Conservation (phyloP, 2,797 vertebrate genomes). For the Hybognathus amarus region DNA sequence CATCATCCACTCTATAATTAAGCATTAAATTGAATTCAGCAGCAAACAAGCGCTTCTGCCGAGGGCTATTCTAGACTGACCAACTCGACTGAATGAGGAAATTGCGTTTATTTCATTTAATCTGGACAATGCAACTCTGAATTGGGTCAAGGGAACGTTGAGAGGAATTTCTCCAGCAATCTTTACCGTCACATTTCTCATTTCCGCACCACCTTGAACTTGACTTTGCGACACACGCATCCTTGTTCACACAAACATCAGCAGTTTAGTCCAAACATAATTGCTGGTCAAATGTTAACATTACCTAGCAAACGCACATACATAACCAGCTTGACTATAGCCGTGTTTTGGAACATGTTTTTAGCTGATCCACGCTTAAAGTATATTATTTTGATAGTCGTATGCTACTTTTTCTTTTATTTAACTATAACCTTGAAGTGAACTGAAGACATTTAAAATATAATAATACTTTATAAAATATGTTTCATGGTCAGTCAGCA, state of each 20-base stretch:
- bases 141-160: slow-evolving; percentile 24
- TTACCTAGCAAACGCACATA: background rate
- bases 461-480: background rate
- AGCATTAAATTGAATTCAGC: slow-evolving; percentile 27
- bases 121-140: background rate
- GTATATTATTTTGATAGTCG: no score
- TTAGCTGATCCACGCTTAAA: background rate
- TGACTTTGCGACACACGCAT: background rate
- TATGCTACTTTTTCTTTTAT: background rate
- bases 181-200: slow-evolving; percentile 9
- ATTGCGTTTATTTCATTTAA: slow-evolving; percentile 44
- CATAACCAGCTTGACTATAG: background rate
- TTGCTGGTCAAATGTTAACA: slow-evolving; percentile 24
- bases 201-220: slow-evolving; percentile 33
- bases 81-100: slow-evolving; percentile 19
- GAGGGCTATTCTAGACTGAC: background rate
- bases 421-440: background rate
- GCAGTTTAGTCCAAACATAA: slow-evolving; percentile 28
- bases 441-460: background rate
- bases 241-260: slow-evolving; percentile 22
- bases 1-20: slow-evolving; percentile 27
- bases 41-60: background rate
- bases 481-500: background rate
- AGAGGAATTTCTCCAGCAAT: slow-evolving; percentile 16
- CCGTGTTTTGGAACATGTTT: background rate